Base-by-base conservation (phyloP, 2,797 vertebrate species). In the Ciconia nigra region DNA sequence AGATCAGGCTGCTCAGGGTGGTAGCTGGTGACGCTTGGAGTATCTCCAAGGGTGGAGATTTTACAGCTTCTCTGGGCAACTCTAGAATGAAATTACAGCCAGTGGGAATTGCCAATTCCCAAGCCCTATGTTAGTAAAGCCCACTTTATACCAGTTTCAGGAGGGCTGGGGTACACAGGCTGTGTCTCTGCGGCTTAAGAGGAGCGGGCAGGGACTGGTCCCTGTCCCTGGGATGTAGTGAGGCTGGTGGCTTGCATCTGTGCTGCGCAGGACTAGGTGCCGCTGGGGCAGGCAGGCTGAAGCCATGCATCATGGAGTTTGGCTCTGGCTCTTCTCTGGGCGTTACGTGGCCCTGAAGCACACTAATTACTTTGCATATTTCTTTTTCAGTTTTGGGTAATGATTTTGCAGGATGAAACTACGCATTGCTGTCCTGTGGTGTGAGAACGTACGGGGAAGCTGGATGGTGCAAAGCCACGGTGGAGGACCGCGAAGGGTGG, bases 221-320 rank as follows among this genome's bases (percentile, higher is more conserved):
- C 33, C 59, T 72, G 37, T 41, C 47, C 24, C 10, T 61, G 72
- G 31, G 16, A 2, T 15, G 33, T 9, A 10, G n/a, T 3, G 25
- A 31, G 44, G 37, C 54, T 47, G 52, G 7, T 67, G 78, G 13
- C 63, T 73, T 3, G 2, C 11, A 4, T n/a, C 62, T 20, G 22
- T 2, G 1, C 81, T 37, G 21, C 1, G 1, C 33, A 19, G 46
- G 61, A 73, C 70, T 21, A 29, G 58, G 83, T 77, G 58, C 73
- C 5, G 3, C 14, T 11, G 2, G 44, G 15, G 8, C 55, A 33
- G 61, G 51, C 9, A 13, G n/a, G 47, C n/a, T 51, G 46, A 57
- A 82, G 51, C n/a, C 1, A 0, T 2, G 0, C 6, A 3, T 37
- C 0, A 0, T 41, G 44, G 59, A 14, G 11, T 39, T 86, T 49